Evolutionary conservation across 2,888 invertebrate genomes (phyloP).

Genomic region (Aleiodes alternator): DNA sequence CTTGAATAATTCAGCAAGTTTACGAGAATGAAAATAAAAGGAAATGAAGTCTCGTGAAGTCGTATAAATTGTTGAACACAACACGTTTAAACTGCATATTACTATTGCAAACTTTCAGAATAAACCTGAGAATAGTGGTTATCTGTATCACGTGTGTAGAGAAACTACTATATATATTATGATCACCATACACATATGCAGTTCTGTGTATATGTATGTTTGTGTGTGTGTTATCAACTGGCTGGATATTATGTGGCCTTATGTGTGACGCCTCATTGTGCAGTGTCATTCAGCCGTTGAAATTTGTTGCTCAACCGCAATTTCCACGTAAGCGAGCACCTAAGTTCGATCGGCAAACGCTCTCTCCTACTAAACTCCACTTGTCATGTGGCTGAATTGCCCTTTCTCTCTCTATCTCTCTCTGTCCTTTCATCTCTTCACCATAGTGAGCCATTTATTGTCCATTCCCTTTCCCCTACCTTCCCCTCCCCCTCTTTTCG

Average conservation of each 20-base stretch:
- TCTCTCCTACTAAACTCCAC: slow-evolving; percentile 43
- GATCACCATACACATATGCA: not conserved
- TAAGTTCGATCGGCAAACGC: slow-evolving; percentile 58
- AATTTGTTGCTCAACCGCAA: slow-evolving; percentile 58
- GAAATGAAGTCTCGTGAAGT: slow-evolving; percentile 23
- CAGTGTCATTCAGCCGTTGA: slow-evolving; percentile 53
- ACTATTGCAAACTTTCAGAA: not conserved
- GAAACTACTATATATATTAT: not conserved
- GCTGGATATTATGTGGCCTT: slow-evolving; percentile 27
- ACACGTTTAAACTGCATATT: too few species aligned
- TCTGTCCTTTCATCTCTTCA: not conserved
- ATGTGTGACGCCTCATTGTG: slow-evolving; percentile 43
- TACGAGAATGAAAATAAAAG: not conserved
- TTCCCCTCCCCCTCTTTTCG: not conserved
- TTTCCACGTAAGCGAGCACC: slow-evolving; percentile 61
- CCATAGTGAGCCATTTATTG: not conserved
- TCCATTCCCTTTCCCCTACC: slow-evolving; percentile 7
- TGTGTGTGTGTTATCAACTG: not conserved
- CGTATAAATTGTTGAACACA: not conserved
- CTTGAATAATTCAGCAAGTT: not conserved
- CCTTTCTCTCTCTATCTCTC: not conserved
- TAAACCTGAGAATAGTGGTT: not conserved
- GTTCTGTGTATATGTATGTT: too few species aligned
- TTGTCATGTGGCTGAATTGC: slow-evolving; percentile 38
- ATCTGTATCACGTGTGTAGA: slow-evolving; percentile 15